Evolutionary conservation across 2,113 vertebrate genomes (phyloP), one percentile per base, ranked within the genome.

Genomic region (Collichthys lucidus): DNA sequence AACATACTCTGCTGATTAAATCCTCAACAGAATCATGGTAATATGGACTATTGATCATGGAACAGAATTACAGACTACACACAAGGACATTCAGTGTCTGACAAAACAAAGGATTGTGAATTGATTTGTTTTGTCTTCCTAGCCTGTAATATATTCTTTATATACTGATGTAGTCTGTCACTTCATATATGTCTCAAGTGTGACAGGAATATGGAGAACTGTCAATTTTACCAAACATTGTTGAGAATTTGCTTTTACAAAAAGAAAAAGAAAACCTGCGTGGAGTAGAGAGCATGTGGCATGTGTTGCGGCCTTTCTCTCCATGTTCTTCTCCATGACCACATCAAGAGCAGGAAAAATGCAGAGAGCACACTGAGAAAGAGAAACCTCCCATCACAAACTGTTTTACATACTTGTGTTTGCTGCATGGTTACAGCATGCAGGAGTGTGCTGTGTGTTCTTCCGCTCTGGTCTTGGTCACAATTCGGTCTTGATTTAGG

Each of bases 271-370:
- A 64, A 68, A 16, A 17, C 11, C 15, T 1, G 5, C 40, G 31
- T 40, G 31, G 6, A 53, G 17, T 47, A 15, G 20, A 70, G 4
- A n/a, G 74, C 35, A 40, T 29, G 62, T 44, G 42, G 17, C 26
- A 26, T 26, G 26, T 26, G 26, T 26, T 26, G 26, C 26, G 26
- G 26, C 26, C 26, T 55, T 16, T 65, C 50, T 46, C 57, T 55
- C 49, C 11, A 84, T 94, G 22, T 93, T 91, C 70, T 88, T 81
- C 87, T 78, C 52, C 10, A 5, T 53, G 42, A 86, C 95, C 95
- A 96, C 96, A 95, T 96, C 91, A 95, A 86, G 72, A n/a, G 90
- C 93, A 82, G 78, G 31, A 65, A 47, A 75, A 80, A 91, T 63
- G 61, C 82, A 64, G n/a, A 60, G 52, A 69, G 59, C 50, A 66